Conservation (phyloP, 2,113 vertebrate species). For the Gallinago paraguaiae region DNA sequence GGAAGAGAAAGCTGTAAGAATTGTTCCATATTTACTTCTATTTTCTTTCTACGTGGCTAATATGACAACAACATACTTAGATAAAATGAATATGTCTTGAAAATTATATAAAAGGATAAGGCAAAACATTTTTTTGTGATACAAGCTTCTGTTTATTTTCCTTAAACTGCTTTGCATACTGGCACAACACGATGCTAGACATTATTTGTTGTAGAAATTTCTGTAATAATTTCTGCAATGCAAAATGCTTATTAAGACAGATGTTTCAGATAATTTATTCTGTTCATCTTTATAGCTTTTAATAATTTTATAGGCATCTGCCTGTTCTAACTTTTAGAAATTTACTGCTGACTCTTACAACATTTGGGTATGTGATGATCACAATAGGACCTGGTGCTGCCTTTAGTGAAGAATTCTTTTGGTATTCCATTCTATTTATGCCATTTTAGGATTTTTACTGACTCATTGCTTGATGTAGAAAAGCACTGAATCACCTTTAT, state of each 20-base stretch:
- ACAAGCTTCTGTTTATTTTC: not conserved
- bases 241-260: not conserved
- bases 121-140: not conserved
- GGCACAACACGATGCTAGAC: not conserved
- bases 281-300: not conserved
- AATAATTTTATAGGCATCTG: not conserved
- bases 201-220: not conserved
- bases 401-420: not conserved
- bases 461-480: not conserved
- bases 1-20: not conserved
- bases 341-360: not conserved
- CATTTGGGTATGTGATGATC: not conserved
- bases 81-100: not conserved
- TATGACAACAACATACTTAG: not conserved
- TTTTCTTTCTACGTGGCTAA: not conserved
- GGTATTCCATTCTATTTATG: not conserved
- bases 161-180: not conserved
- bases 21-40: not conserved
- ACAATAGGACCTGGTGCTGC: not conserved
- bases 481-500: not conserved
- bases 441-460: not conserved
- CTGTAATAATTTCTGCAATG: not conserved
- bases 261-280: not conserved
- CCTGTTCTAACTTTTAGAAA: not conserved
- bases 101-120: not conserved